A percentile compares a stretch with the other conserved stretches of the same genome.
Conservation (phyloP, 2,113 vertebrate genomes). For the Pelobates fuscus region DNA sequence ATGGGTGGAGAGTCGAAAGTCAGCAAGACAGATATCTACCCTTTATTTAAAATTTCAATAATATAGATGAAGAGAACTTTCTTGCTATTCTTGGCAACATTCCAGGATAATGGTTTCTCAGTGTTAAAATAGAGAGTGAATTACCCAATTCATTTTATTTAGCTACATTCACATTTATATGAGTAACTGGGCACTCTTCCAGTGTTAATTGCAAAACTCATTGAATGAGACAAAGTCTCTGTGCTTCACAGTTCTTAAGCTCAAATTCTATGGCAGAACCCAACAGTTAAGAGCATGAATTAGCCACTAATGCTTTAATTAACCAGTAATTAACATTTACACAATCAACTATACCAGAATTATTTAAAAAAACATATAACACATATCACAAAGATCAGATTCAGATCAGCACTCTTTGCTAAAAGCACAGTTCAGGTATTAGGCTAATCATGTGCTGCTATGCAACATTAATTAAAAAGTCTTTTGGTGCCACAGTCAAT, state of each 20-base stretch:
- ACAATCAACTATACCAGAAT: not conserved
- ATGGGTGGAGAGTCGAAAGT: not conserved
- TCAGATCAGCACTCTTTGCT: too few species aligned
- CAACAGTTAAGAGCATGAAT: not conserved
- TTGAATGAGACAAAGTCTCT: not conserved
- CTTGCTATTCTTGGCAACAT: not conserved
- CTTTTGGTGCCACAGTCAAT: too few species aligned
- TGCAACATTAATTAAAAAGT: too few species aligned
- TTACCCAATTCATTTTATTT: conserved; percentile 16
- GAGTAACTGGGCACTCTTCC: conserved; percentile 9
- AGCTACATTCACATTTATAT: not conserved
- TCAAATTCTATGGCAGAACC: not conserved
- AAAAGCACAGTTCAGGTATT: too few species aligned
- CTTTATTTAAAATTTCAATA: not conserved
- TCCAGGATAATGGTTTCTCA: conserved; percentile 21
- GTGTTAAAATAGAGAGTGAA: conserved; percentile 4
- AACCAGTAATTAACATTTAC: conserved; percentile 7
- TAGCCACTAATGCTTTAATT: conserved; percentile 10
- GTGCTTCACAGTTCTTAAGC: not conserved
- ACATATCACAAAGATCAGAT: too few species aligned
- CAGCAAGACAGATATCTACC: not conserved
- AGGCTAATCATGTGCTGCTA: too few species aligned
- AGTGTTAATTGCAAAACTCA: conserved; percentile 17
- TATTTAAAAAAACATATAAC: too few species aligned
- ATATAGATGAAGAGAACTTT: not conserved